Percentiles rank a stretch among this genome's conserved stretches.
phyloP scores from a whole-genome alignment of 2,888 invertebrate genomes.

The Ptilodon capucinus region DNA sequence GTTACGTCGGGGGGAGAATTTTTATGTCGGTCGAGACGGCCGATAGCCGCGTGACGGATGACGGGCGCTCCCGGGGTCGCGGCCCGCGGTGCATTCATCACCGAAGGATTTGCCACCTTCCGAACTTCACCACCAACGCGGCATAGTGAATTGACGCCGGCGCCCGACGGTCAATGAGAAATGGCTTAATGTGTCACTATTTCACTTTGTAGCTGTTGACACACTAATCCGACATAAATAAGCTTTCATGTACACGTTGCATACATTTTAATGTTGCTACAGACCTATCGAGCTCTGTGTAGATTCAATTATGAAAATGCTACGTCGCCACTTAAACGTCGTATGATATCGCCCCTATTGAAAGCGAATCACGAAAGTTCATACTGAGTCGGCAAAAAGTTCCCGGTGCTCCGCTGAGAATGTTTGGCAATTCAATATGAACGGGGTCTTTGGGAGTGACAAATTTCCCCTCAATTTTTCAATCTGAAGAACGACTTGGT shows the following conservation, averaged over 20 bases:
- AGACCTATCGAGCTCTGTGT: background rate
- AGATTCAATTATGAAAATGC: background rate
- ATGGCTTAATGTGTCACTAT: background rate
- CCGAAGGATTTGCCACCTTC: constrained; percentile 36
- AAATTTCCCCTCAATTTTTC: constrained; percentile 35
- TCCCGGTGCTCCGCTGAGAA: constrained; percentile 15
- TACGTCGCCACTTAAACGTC: constrained; percentile 4
- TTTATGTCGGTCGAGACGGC: constrained; percentile 62
- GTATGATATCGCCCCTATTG: constrained; percentile 20
- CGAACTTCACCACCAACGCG: constrained; percentile 11
- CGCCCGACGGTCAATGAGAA: background rate
- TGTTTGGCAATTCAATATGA: constrained; percentile 27
- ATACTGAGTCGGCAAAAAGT: constrained; percentile 30
- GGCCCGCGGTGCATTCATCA: constrained; percentile 61
- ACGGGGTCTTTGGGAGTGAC: constrained; percentile 29
- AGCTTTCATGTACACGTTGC: background rate
- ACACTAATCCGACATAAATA: background rate
- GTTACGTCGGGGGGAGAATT: constrained; percentile 69
- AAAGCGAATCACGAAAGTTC: constrained; percentile 22
- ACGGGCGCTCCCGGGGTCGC: constrained; percentile 52
- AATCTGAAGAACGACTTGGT: constrained; percentile 18
- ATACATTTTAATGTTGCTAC: background rate
- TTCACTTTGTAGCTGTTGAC: constrained; percentile 1
- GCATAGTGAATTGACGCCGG: background rate
- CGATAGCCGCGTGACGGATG: constrained; percentile 68